phyloP scores from a whole-genome alignment of 2,797 vertebrate genomes.

The Bradypodion ventrale region DNA sequence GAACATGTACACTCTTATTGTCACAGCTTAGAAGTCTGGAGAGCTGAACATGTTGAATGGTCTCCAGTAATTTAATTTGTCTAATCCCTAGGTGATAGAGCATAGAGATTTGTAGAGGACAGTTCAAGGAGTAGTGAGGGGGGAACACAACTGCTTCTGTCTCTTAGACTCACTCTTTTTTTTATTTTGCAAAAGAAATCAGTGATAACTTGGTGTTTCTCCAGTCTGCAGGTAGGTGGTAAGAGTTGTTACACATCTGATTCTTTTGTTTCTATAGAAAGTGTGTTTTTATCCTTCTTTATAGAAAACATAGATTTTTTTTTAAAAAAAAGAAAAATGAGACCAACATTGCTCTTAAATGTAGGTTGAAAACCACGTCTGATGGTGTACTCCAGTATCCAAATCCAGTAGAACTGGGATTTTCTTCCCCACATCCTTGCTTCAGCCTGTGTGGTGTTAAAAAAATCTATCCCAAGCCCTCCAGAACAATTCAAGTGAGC shows the following conservation, averaged over 20 bases:
- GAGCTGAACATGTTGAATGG: not conserved
- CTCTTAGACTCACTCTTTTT: not conserved
- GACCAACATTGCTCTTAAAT: not conserved
- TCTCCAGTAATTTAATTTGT: constrained; percentile 16
- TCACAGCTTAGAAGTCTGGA: constrained; percentile 8
- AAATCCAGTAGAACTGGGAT: no score
- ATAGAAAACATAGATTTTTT: no score
- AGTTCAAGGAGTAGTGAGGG: not conserved
- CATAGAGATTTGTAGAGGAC: not conserved
- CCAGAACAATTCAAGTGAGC: no score
- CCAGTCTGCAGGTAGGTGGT: not conserved
- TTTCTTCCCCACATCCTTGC: no score
- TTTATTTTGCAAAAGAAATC: no score
- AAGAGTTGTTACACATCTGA: not conserved
- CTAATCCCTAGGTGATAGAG: constrained; percentile 10
- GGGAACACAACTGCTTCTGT: not conserved
- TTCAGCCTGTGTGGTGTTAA: no score
- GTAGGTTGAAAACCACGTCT: no score
- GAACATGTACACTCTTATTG: not conserved
- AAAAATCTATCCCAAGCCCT: no score
- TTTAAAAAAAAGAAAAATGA: not conserved
- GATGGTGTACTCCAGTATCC: no score
- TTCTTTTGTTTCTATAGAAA: not conserved
- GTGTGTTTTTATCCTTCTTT: not conserved
- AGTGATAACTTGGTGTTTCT: not conserved